Percentiles rank a stretch among this genome's conserved stretches.
These are phyloP conservation scores for Doris montereyensis DNA, from an alignment of 2,888 invertebrate genomes.

Conservation along the genomic window DNA sequence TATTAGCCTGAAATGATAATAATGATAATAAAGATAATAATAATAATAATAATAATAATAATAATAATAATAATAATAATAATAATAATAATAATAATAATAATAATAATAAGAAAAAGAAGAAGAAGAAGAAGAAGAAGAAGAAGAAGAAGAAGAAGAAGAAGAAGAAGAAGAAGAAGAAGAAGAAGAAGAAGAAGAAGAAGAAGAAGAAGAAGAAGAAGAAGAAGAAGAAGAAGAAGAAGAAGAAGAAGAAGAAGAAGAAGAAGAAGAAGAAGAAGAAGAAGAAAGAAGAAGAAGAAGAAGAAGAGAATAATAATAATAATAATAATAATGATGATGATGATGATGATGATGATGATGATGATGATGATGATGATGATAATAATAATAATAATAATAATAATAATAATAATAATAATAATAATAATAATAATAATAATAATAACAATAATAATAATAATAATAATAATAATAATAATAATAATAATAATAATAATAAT, in stretches of 20 bases:
- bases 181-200: constrained; percentile 16
- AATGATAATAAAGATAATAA: neutral
- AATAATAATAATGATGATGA: neutral
- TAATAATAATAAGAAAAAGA: neutral
- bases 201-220: neutral
- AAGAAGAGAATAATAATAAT: neutral
- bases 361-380: neutral
- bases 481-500: no score
- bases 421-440: no score
- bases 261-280: neutral
- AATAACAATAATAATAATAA: no score
- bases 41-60: neutral
- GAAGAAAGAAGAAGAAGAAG: neutral
- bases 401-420: no score
- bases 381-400: no score
- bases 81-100: neutral
- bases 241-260: neutral
- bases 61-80: neutral
- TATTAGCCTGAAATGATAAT: no score
- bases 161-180: neutral
- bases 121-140: neutral
- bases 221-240: neutral
- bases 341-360: neutral
- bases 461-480: no score
- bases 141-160: neutral